phyloP scores from a whole-genome alignment of 2,113 vertebrate genomes.

The Brachirus orientalis region DNA sequence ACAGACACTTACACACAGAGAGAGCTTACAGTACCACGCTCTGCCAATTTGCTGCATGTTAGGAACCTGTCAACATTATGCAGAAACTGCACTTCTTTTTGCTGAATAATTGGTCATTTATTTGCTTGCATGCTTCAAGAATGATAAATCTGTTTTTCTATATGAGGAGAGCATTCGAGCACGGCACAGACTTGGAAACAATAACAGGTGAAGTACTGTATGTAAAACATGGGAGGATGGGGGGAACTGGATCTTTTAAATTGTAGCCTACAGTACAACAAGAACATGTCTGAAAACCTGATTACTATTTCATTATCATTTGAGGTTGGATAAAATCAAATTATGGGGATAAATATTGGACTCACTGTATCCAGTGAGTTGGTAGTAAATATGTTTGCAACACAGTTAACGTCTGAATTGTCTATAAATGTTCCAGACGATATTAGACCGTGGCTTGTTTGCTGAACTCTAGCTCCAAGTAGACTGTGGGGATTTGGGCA shows the following conservation, averaged over 20 bases:
- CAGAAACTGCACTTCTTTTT: constrained; percentile 74
- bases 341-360: constrained; percentile 37
- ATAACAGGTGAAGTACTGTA: constrained; percentile 48
- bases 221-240: not conserved
- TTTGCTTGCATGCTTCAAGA: constrained; percentile 57
- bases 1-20: constrained; percentile 39
- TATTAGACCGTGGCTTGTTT: constrained; percentile 56
- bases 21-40: constrained; percentile 40
- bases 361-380: constrained; percentile 49
- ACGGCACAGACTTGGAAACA: constrained; percentile 41
- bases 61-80: constrained; percentile 57
- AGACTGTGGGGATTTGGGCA: constrained; percentile 67
- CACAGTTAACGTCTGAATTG: constrained; percentile 13
- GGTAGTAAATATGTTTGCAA: constrained; percentile 36
- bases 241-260: constrained; percentile 33
- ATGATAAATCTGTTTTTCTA: constrained; percentile 74
- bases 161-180: constrained; percentile 47
- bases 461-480: constrained; percentile 42
- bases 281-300: constrained; percentile 12
- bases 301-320: constrained; percentile 45
- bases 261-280: constrained; percentile 16
- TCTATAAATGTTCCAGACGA: constrained; percentile 44
- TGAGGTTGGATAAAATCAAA: constrained; percentile 15
- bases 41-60: constrained; percentile 60
- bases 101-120: constrained; percentile 79